A percentile compares a stretch with the other conserved stretches of the same genome.
These are phyloP conservation scores for Ectropis crepuscularia DNA, from an alignment of 2,888 invertebrate species.

Conservation along the genomic window DNA sequence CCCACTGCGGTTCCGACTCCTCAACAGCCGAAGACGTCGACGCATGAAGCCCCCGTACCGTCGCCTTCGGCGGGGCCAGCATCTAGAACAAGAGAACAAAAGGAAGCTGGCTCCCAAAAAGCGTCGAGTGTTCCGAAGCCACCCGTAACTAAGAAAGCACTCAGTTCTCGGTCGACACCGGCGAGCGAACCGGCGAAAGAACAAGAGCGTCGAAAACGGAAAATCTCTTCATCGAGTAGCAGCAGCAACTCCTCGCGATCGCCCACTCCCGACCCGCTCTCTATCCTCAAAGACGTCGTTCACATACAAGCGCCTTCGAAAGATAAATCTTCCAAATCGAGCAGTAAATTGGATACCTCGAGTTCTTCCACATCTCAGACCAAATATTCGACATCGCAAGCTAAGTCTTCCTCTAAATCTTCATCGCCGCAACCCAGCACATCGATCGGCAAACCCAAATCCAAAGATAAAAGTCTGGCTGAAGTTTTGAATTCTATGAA, in stretches of 20 bases:
- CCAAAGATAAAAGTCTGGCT: conserved; percentile 11
- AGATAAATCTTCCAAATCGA: not conserved
- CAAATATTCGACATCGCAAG: not conserved
- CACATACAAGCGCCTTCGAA: conserved; percentile 61
- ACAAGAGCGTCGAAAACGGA: conserved; percentile 27
- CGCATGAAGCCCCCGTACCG: not conserved
- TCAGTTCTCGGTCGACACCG: not conserved
- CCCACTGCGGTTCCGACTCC: not conserved
- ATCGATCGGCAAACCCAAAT: not conserved
- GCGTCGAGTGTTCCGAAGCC: not conserved
- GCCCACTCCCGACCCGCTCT: conserved; percentile 56
- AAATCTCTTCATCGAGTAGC: conserved; percentile 34
- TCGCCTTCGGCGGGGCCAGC: not conserved
- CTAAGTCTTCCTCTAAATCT: conserved; percentile 2
- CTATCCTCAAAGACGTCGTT: conserved; percentile 65
- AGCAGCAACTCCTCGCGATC: conserved; percentile 47
- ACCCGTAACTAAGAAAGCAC: not conserved
- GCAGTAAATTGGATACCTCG: conserved; percentile 7
- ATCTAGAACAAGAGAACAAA: not conserved
- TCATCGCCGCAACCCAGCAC: not conserved
- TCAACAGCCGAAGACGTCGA: not conserved
- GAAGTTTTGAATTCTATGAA: conserved; percentile 8
- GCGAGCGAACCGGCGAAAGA: conserved; percentile 46
- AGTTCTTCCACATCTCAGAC: not conserved
- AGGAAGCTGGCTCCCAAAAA: not conserved